A percentile compares a stretch with the other conserved stretches of the same genome.
phyloP scores from a whole-genome alignment of 2,113 vertebrate genomes.

The Arenaria interpres region DNA sequence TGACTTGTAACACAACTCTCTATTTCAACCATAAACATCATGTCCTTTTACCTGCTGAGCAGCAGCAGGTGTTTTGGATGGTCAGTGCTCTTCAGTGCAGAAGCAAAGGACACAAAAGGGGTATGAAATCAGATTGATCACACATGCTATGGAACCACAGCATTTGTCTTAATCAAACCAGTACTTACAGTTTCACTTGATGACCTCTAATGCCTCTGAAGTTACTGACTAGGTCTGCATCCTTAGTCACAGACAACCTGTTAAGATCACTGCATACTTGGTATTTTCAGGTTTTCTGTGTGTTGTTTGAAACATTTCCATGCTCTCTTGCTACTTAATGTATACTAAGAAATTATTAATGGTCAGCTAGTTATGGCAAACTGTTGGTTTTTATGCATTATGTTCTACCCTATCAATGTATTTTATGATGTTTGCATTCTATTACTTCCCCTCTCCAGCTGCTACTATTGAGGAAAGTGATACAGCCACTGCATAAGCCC shows the following conservation, averaged over 20 bases:
- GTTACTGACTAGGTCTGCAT: not conserved
- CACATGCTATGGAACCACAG: not conserved
- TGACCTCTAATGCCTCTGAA: not conserved
- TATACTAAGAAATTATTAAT: not conserved
- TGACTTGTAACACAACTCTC: not conserved
- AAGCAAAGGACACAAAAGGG: accelerated
- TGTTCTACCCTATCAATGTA: not conserved
- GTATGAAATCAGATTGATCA: not conserved
- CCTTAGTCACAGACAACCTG: not conserved
- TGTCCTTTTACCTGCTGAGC: not conserved
- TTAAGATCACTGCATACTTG: not conserved
- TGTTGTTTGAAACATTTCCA: not conserved
- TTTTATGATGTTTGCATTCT: not conserved
- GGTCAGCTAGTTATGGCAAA: not conserved
- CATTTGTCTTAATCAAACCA: not conserved
- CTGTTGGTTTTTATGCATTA: not conserved
- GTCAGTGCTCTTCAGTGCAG: not conserved
- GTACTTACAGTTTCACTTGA: accelerated
- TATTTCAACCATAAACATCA: not conserved
- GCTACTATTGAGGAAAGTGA: not conserved
- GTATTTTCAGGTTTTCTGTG: not conserved
- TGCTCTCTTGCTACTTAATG: not conserved
- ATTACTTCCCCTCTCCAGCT: not conserved
- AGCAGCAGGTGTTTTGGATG: not conserved
- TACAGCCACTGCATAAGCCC: not conserved